Base-by-base conservation (phyloP, 2,888 invertebrate species). In the Lydus trimaculatus region DNA sequence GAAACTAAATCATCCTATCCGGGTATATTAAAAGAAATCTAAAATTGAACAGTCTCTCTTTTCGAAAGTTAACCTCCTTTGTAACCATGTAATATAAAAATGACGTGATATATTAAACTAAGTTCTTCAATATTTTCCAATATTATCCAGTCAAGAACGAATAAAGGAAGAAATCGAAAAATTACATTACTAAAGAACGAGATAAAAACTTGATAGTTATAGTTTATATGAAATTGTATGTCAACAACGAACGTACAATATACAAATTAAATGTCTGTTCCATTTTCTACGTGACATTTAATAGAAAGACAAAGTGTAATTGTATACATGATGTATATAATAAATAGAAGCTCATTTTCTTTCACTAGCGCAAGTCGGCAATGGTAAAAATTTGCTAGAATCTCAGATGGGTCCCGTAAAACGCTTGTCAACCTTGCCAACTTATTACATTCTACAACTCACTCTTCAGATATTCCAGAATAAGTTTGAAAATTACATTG, bases 1-100 rank as follows among this genome's bases (percentile, higher is more conserved):
- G 75, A 76, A 78, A 78, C 78, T 81, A 81, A 81, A 81, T 81
- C 81, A 81, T 79, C 72, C 77, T 69, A 74, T 78, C 77, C 72
- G 75, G 78, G 78, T 77, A 80, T 80, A 81, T 81, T 81, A 80
- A 80, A 81, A 79, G 78, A 79, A 79, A 78, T 80, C 78, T 77
- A 79, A 80, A 79, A 79, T 79, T 79, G 80, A 79, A 75, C 77
- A 74, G 75, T 71, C 63, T 63, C 65, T 68, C 66, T 64, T 60
- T 48, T 20, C 48, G 48, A 20, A 52, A 68, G 58, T 65, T 70
- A 72, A 72, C 70, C 72, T 70, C 20, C 20, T 48, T 48, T 48
- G 48, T 20, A 69, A 61, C 62, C 48, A 60, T 67, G 56, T 61
- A 65, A 67, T 68, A 73, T 70, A 60, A 39, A 62, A 64, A 65